Evolutionary conservation across 2,888 invertebrate genomes (phyloP).

Genomic region (Willowsia nigromaculata): DNA sequence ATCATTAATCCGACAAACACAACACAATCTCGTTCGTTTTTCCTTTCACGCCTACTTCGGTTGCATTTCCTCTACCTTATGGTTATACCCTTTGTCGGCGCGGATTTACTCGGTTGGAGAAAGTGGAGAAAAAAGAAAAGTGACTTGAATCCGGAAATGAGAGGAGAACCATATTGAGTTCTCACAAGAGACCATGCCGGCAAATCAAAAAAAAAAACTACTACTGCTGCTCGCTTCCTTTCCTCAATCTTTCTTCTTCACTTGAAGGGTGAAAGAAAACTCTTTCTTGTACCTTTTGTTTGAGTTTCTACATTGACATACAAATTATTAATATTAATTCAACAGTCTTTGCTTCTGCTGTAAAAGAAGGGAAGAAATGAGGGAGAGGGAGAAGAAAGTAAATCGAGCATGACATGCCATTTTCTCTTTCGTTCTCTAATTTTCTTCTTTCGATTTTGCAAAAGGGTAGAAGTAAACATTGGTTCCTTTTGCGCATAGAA

Average conservation of each 20-base stretch:
- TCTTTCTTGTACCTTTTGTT: no score
- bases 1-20: no score
- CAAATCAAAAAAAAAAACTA: neutral
- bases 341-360: neutral
- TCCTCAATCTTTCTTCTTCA: no score
- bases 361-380: neutral
- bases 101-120: neutral
- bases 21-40: neutral
- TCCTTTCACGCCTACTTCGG: constrained; percentile 24
- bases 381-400: constrained; percentile 4
- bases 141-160: constrained; percentile 13
- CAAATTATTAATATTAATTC: constrained; percentile 66
- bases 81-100: neutral
- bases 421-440: neutral
- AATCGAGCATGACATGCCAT: constrained; percentile 28
- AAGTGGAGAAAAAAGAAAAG: neutral
- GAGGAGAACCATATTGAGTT: constrained; percentile 28
- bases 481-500: neutral
- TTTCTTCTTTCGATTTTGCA: neutral
- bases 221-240: neutral
- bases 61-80: no score
- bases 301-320: neutral
- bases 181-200: neutral
- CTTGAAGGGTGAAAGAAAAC: no score
- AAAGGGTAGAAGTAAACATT: neutral